A percentile compares a stretch with the other conserved stretches of the same genome.
Evolutionary conservation across 1,140 invertebrate genomes (phyloP).

Genomic region (Leptinotarsa defecta): DNA sequence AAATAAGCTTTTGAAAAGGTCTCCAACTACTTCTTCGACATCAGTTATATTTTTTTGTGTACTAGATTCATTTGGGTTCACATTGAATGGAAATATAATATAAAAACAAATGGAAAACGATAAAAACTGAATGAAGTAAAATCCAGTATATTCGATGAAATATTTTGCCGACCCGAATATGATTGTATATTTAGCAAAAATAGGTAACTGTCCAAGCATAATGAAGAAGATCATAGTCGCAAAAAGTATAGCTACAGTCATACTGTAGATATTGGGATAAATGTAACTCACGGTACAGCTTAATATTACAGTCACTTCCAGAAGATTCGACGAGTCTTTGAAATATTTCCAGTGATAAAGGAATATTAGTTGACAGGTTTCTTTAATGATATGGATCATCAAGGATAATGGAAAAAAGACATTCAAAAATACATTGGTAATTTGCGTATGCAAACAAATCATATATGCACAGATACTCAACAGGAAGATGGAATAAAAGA

Average conservation of each 20-base stretch:
- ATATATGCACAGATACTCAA: slow-evolving; percentile 33
- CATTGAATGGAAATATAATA: slow-evolving; percentile 34
- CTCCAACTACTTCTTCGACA: neutral
- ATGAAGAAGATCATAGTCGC: slow-evolving; percentile 35
- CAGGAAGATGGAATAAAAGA: slow-evolving; percentile 33
- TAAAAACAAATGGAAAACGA: slow-evolving; percentile 43
- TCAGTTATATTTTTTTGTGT: neutral
- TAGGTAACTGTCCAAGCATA: slow-evolving; percentile 38
- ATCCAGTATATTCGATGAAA: slow-evolving; percentile 39
- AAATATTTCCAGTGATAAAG: slow-evolving; percentile 29
- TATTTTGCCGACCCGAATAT: slow-evolving; percentile 40
- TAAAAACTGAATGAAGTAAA: slow-evolving; percentile 44
- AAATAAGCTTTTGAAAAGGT: slow-evolving; percentile 37
- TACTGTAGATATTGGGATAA: slow-evolving; percentile 20
- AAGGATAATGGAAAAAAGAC: slow-evolving; percentile 23
- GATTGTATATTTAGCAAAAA: slow-evolving; percentile 42
- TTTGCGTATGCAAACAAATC: slow-evolving; percentile 26
- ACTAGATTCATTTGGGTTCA: neutral
- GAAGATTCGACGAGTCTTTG: slow-evolving; percentile 31
- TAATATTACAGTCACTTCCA: slow-evolving; percentile 32
- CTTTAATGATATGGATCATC: slow-evolving; percentile 28
- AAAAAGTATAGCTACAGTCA: slow-evolving; percentile 34
- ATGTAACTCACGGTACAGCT: slow-evolving; percentile 27
- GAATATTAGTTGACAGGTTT: slow-evolving; percentile 34
- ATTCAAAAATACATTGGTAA: slow-evolving; percentile 2